Conservation (phyloP, 2,113 vertebrate genomes). For the Panurus biarmicus region DNA sequence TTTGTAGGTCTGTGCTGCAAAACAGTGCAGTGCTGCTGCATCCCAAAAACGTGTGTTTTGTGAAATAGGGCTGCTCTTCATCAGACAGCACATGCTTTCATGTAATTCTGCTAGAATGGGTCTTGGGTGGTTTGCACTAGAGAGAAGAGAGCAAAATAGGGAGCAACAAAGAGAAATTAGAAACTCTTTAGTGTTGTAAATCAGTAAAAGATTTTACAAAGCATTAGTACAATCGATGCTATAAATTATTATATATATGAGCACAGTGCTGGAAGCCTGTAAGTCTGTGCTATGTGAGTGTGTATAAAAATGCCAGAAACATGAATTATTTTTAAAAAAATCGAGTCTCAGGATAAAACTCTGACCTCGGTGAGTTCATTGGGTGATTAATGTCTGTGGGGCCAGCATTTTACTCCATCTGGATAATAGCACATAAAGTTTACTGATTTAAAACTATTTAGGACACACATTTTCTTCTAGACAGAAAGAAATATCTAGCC, state of each 20-base stretch:
- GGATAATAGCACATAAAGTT: neutral
- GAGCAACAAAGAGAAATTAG: neutral
- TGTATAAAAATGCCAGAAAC: constrained; percentile 12
- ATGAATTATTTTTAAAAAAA: neutral
- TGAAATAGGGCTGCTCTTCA: neutral
- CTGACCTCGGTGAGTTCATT: neutral
- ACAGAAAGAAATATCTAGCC: neutral
- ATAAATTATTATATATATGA: neutral
- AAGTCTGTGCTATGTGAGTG: neutral
- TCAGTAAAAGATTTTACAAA: neutral
- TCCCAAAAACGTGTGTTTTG: neutral
- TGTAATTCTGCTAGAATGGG: neutral
- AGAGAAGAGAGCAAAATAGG: neutral
- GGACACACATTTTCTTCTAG: neutral
- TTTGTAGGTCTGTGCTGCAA: neutral
- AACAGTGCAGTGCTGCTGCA: neutral
- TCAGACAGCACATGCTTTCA: neutral
- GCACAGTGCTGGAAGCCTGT: neutral
- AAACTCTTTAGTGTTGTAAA: neutral
- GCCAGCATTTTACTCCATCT: neutral
- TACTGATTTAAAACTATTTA: neutral
- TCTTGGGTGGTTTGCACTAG: neutral
- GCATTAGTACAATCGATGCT: neutral
- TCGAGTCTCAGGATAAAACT: neutral
- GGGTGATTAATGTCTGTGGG: neutral